These are phyloP conservation scores for Ophioninae sp. DNA, from an alignment of 2,888 invertebrate genomes.

Conservation along the genomic window DNA sequence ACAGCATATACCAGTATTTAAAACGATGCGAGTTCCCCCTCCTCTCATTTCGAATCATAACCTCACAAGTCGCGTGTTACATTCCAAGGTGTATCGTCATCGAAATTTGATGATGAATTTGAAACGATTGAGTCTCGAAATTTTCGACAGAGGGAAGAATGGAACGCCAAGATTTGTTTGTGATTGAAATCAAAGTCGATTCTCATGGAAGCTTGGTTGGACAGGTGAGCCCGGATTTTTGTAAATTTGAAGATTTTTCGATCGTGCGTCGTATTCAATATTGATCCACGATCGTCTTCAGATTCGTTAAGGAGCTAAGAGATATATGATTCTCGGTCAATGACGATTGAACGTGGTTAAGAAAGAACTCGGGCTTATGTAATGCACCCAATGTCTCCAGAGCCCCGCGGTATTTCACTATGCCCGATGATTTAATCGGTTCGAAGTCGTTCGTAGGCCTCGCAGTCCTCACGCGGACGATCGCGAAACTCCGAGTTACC, in stretches of 20 bases:
- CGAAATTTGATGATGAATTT: not conserved
- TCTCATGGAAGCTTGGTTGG: not conserved
- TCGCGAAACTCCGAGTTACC: too few species aligned
- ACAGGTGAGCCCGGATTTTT: conserved; percentile 1
- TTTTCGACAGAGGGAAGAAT: not conserved
- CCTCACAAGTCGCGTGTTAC: not conserved
- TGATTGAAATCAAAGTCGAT: not conserved
- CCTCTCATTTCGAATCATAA: not conserved
- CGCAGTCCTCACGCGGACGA: not conserved
- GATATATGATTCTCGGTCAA: not conserved
- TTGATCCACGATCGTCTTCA: conserved; percentile 1
- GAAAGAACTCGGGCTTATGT: not conserved
- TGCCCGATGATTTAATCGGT: not conserved
- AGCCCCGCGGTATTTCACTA: not conserved
- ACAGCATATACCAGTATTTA: too few species aligned
- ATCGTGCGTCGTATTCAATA: not conserved
- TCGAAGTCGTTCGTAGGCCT: not conserved
- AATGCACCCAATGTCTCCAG: not conserved
- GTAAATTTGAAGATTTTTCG: conserved; percentile 1
- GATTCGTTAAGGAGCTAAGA: not conserved
- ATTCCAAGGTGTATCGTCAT: not conserved
- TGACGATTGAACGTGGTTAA: not conserved
- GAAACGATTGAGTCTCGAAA: not conserved
- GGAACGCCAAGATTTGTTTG: conserved; percentile 4
- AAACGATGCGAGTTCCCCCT: too few species aligned